Evolutionary conservation across 2,888 invertebrate species (phyloP).

Genomic region (Mactromeris polynyma): DNA sequence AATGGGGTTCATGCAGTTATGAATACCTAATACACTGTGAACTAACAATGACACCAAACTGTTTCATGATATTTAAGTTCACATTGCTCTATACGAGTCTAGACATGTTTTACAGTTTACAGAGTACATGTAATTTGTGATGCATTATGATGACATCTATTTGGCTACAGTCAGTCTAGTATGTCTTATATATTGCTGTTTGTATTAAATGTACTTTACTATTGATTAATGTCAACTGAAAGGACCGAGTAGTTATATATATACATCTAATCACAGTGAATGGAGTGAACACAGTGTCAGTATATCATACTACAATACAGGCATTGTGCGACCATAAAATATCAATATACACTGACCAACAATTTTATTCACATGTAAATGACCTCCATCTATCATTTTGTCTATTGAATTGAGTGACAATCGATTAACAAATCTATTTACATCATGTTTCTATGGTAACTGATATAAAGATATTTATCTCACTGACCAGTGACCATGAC

Average conservation of each 20-base stretch:
- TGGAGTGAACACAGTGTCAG: background rate
- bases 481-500: background rate
- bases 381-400: background rate
- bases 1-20: too few species aligned
- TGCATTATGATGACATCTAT: background rate
- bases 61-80: background rate
- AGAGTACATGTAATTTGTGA: background rate
- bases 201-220: background rate
- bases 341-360: conserved; percentile 6
- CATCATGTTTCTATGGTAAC: background rate
- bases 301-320: background rate
- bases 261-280: background rate
- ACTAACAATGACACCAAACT: too few species aligned
- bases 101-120: background rate
- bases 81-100: background rate
- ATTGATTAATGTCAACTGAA: background rate
- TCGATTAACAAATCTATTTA: background rate
- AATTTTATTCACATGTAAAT: background rate
- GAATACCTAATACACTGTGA: too few species aligned
- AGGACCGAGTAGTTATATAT: background rate
- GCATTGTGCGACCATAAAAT: background rate
- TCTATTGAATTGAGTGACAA: background rate
- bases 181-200: background rate
- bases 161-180: background rate
- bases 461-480: background rate